A percentile compares a stretch with the other conserved stretches of the same genome.
These are phyloP conservation scores for Drosophila neonasuta DNA, from an alignment of 2,888 invertebrate genomes.

Conservation along the genomic window DNA sequence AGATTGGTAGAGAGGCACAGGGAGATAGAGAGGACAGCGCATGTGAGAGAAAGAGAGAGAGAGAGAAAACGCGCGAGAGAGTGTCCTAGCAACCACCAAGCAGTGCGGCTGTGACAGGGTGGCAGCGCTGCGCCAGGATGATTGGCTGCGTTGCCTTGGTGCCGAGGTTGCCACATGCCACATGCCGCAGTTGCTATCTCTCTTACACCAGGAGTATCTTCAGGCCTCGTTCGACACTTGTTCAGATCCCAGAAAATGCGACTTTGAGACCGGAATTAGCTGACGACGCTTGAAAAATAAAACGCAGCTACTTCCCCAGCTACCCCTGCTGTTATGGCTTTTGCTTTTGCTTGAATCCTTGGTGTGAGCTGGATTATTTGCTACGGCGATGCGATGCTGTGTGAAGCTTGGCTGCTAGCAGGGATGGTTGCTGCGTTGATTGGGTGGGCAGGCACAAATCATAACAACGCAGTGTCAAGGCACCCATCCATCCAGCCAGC, in stretches of 20 bases:
- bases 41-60: slow-evolving; percentile 23
- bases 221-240: slow-evolving; percentile 57
- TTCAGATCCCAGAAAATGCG: slow-evolving; percentile 73
- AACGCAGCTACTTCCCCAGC: slow-evolving; percentile 35
- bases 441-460: slow-evolving; percentile 57
- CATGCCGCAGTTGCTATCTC: slow-evolving; percentile 54
- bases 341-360: slow-evolving; percentile 4
- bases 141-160: slow-evolving; percentile 76
- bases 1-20: slow-evolving; percentile 10
- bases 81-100: slow-evolving; percentile 62
- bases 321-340: background rate
- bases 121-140: slow-evolving; percentile 61
- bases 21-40: slow-evolving; percentile 5
- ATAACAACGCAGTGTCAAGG: slow-evolving; percentile 61
- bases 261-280: slow-evolving; percentile 80
- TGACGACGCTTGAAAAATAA: slow-evolving; percentile 62
- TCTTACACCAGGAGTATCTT: slow-evolving; percentile 41
- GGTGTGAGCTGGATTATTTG: slow-evolving; percentile 72
- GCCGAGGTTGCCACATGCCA: slow-evolving; percentile 53
- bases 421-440: slow-evolving; percentile 25
- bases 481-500: slow-evolving; percentile 13
- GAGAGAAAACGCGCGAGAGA: slow-evolving; percentile 34
- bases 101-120: slow-evolving; percentile 40
- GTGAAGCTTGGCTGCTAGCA: slow-evolving; percentile 27
- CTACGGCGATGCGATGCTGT: slow-evolving; percentile 51